Conservation (phyloP, 2,888 invertebrate species). For the Tridacna gigas region DNA sequence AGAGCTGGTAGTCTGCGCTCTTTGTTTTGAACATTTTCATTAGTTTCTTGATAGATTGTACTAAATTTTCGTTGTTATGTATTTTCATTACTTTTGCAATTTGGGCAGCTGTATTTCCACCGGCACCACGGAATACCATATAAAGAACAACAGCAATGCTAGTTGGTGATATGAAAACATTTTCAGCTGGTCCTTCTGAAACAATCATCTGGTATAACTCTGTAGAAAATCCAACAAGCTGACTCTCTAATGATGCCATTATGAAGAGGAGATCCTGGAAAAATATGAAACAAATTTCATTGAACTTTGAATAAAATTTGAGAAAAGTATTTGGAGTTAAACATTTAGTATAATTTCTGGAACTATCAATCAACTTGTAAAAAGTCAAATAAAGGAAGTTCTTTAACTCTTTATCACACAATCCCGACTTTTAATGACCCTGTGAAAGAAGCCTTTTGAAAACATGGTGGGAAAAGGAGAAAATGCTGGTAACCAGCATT, state of each 20-base stretch:
- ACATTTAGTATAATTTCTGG: too few species aligned
- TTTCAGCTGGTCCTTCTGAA: conserved; percentile 40
- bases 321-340: too few species aligned
- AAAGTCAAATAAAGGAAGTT: too few species aligned
- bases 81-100: conserved; percentile 72
- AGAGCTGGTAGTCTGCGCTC: conserved; percentile 68
- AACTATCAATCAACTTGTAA: too few species aligned
- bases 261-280: too few species aligned
- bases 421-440: too few species aligned
- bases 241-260: background rate
- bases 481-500: background rate
- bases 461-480: background rate
- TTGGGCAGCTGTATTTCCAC: conserved; percentile 80
- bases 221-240: conserved; percentile 10
- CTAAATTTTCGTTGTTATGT: conserved; percentile 49
- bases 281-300: too few species aligned
- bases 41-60: conserved; percentile 60
- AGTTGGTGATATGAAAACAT: conserved; percentile 84
- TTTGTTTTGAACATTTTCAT: conserved; percentile 56
- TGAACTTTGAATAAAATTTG: too few species aligned
- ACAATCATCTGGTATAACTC: conserved; percentile 4
- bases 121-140: conserved; percentile 84
- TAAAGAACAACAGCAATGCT: conserved; percentile 84
- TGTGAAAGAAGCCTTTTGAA: too few species aligned
- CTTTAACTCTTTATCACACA: too few species aligned